Conservation (phyloP, 1,140 invertebrate species). For the Cardiocondyla obscurior region DNA sequence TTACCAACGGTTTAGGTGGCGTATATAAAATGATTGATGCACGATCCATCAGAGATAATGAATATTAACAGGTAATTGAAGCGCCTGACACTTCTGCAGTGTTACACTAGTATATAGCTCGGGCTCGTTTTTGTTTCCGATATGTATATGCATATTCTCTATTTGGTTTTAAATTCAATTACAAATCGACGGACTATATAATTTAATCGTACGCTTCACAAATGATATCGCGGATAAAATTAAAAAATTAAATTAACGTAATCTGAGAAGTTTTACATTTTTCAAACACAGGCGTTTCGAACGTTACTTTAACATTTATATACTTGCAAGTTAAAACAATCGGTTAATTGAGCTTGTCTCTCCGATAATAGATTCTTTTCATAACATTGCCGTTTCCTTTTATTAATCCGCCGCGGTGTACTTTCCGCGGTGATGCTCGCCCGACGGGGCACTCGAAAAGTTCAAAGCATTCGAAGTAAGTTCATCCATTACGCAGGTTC, state of each 20-base stretch:
- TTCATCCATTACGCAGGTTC: conserved; percentile 28
- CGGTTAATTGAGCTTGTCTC: neutral
- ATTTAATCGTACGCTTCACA: neutral
- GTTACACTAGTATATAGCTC: neutral
- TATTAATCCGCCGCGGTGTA: neutral
- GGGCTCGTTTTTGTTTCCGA: neutral
- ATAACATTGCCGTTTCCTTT: neutral
- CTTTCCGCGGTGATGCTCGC: neutral
- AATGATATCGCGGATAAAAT: too few relatives aligned
- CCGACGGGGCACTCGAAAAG: neutral
- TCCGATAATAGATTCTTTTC: neutral
- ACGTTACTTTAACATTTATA: neutral
- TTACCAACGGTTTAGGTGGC: conserved; percentile 40
- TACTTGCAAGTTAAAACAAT: neutral
- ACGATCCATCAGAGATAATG: conserved; percentile 28
- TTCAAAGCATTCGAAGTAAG: conserved; percentile 37
- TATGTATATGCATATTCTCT: too few relatives aligned
- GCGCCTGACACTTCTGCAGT: neutral
- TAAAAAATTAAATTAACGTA: too few relatives aligned
- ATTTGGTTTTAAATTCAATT: neutral
- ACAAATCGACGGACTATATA: neutral
- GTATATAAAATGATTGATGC: conserved; percentile 29
- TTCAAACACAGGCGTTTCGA: neutral
- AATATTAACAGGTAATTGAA: neutral
- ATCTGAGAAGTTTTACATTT: neutral